Evolutionary conservation across 2,113 vertebrate species (phyloP).

Genomic region (Sander vitreus): DNA sequence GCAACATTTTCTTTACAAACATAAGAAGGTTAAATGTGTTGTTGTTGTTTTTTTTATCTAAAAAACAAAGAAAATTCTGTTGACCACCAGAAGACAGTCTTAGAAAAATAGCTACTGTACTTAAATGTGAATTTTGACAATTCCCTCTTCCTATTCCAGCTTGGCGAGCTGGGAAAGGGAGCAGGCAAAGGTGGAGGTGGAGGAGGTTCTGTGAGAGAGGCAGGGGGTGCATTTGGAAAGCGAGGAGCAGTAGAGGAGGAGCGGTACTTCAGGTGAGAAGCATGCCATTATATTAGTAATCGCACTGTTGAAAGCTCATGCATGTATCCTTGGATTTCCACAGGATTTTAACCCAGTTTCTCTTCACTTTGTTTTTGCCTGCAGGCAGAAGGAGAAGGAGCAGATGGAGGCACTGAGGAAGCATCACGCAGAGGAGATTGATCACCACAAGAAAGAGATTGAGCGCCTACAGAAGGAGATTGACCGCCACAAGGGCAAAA

Average conservation of each 20-base stretch:
- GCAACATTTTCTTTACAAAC: too few relatives aligned
- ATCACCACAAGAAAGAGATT: conserved; percentile 91
- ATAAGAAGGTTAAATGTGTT: not conserved
- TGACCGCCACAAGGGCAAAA: conserved; percentile 90
- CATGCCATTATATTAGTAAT: not conserved
- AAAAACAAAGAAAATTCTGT: too few relatives aligned
- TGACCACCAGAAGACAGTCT: too few relatives aligned
- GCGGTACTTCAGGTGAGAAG: conserved; percentile 90
- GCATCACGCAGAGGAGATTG: conserved; percentile 92
- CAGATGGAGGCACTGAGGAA: conserved; percentile 87
- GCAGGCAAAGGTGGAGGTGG: conserved; percentile 86
- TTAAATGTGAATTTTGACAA: not conserved
- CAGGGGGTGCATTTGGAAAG: conserved; percentile 92
- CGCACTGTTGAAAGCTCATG: not conserved
- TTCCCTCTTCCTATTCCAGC: conserved; percentile 69
- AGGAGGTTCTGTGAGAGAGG: conserved; percentile 88
- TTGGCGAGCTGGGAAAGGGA: conserved; percentile 89
- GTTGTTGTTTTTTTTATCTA: too few relatives aligned
- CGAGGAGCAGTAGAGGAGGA: conserved; percentile 90
- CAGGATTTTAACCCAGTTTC: not conserved
- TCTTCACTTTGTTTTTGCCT: conserved; percentile 23
- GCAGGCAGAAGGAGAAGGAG: conserved; percentile 90
- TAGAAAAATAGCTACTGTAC: too few relatives aligned
- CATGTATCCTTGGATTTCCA: not conserved
- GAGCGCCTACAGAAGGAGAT: conserved; percentile 93